Conservation (phyloP, 2,113 vertebrate genomes). For the Donacobius atricapilla region DNA sequence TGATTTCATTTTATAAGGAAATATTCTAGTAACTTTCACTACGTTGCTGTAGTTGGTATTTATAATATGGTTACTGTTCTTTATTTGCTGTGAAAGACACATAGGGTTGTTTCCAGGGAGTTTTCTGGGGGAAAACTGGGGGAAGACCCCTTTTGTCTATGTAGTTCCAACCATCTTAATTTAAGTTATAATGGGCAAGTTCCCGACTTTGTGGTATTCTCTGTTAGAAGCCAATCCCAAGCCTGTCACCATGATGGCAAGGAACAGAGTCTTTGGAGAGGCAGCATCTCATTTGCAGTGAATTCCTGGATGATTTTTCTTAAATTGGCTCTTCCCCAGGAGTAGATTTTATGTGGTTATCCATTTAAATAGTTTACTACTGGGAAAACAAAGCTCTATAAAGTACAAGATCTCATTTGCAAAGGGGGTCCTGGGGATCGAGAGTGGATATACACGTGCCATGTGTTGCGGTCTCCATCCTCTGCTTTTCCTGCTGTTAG, state of each 20-base stretch:
- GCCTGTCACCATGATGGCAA: background rate
- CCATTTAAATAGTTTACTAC: conserved; percentile 64
- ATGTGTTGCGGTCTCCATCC: conserved; percentile 19
- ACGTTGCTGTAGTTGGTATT: background rate
- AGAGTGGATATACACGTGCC: background rate
- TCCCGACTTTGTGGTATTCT: background rate
- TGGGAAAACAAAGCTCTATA: conserved; percentile 46
- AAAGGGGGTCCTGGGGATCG: conserved; percentile 32
- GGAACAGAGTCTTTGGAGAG: conserved; percentile 36
- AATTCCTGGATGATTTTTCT: conserved; percentile 69
- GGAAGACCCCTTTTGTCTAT: background rate
- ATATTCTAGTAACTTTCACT: background rate
- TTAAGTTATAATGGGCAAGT: background rate
- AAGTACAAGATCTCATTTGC: conserved; percentile 51
- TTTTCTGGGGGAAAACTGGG: background rate
- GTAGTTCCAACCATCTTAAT: background rate
- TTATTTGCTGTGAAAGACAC: background rate
- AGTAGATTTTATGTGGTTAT: conserved; percentile 64
- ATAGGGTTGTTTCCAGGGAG: background rate
- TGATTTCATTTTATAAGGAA: background rate
- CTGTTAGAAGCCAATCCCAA: background rate
- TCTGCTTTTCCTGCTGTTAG: conserved; percentile 42
- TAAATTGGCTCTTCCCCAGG: conserved; percentile 67
- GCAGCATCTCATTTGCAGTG: conserved; percentile 62
- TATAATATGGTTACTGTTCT: background rate